Base-by-base conservation (phyloP, 2,797 vertebrate genomes). In the Cryptoblepharus egeriae region DNA sequence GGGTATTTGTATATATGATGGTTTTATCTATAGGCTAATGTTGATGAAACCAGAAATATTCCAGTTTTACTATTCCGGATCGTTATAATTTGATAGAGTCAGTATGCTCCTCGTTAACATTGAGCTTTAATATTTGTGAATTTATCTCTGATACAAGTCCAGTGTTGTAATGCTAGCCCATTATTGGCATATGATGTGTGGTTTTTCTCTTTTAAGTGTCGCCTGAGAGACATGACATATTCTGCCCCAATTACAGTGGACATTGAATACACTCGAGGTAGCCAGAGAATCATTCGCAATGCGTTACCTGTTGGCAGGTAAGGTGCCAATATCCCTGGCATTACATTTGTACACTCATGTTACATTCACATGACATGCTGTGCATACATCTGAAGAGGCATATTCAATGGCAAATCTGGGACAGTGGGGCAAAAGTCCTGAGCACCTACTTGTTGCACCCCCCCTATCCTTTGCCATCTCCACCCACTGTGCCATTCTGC, bases 221-320 rank as follows among this genome's bases (percentile, higher is more conserved):
- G 98, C 61, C 93, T 99, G 87, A 95, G 98, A 88, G 99, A 99
- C 92, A 99, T 99, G 98, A 99, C 98, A 0, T 99, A 99, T 72
- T 99, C 98, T 0, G 98, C 98, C 0, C 97, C 98, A 0, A 99
- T 99, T 85, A 99, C 99, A 0, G 99, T 99, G 93, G 99, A 99
- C 72, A 99, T 99, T 0, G 99, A 99, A n/a, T 99, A 99, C 74
- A 99, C 98, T 1, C 95, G 99, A 15, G 99, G 99, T 70, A 99
- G 97, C 92, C 99, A 99, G 94, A 97, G 99, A 93, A 98, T 99
- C 93, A 99, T 99, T 90, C 98, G 98, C 35, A 99, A 99, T 32
- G 98, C 98, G 0, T 92, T 99, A 80, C 97, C 98, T 71, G 98
- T 99, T 2, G 98, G 98, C 96, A 97, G 98, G 98, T 99, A 92